phyloP scores from a whole-genome alignment of 2,113 vertebrate species.

The Notechis scutatus region DNA sequence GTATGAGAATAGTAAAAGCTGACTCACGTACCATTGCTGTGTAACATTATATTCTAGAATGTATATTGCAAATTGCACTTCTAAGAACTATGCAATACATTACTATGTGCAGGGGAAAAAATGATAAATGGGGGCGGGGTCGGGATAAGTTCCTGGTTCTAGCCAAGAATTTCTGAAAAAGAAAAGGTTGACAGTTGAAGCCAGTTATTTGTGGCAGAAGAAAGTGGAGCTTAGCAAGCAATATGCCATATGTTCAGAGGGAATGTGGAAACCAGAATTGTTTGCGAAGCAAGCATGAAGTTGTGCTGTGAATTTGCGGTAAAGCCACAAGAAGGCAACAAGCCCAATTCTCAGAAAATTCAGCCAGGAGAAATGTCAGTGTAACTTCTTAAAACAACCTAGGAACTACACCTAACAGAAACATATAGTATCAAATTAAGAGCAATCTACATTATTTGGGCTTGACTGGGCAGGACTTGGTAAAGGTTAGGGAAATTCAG shows the following conservation, averaged over 20 bases:
- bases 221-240: neutral
- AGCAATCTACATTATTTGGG: neutral
- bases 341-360: neutral
- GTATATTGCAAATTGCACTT: neutral
- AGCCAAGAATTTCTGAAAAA: neutral
- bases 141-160: neutral
- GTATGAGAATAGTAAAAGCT: neutral
- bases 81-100: neutral
- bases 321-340: neutral
- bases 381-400: neutral
- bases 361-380: neutral
- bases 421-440: neutral
- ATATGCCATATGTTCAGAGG: neutral
- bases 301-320: neutral
- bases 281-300: neutral
- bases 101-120: neutral
- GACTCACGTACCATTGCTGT: neutral
- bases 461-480: neutral
- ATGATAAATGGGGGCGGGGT: neutral
- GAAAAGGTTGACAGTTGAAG: neutral
- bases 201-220: neutral
- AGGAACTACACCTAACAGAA: neutral
- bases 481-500: neutral
- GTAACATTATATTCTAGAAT: neutral
- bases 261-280: neutral